phyloP scores from a whole-genome alignment of 1,140 invertebrate genomes.

The Tigriopus japonicus region DNA sequence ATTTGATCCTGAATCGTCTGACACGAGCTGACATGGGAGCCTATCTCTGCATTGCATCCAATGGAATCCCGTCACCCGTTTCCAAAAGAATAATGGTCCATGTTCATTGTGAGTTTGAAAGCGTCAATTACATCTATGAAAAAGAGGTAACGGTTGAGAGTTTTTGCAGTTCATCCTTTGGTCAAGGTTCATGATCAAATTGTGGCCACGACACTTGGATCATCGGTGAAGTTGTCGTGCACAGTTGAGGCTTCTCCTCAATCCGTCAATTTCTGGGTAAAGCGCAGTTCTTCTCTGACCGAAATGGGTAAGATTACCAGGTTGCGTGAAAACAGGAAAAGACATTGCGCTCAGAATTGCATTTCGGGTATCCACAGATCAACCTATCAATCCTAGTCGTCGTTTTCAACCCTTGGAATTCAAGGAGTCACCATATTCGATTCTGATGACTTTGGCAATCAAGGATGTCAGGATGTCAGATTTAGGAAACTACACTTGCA shows the following conservation, averaged over 20 bases:
- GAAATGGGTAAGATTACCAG: background rate
- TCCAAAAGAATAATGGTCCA: constrained; percentile 19
- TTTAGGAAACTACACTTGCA: constrained; percentile 68
- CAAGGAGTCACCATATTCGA: background rate
- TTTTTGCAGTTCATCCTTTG: constrained; percentile 54
- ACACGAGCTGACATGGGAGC: constrained; percentile 40
- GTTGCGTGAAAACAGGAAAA: background rate
- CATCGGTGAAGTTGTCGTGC: constrained; percentile 69
- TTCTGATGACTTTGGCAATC: background rate
- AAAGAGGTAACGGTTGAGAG: background rate
- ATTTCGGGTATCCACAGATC: background rate
- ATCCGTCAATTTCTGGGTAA: constrained; percentile 65
- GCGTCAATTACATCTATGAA: background rate
- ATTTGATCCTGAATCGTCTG: constrained; percentile 2
- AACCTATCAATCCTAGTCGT: background rate
- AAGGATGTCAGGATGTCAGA: constrained; percentile 26
- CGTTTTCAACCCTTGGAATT: background rate
- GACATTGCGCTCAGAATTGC: background rate
- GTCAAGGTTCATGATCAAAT: constrained; percentile 73
- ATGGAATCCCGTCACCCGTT: constrained; percentile 41
- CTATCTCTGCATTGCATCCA: constrained; percentile 52
- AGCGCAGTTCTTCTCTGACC: background rate
- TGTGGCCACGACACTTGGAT: constrained; percentile 58
- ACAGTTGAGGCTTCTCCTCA: constrained; percentile 70
- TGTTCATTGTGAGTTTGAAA: constrained; percentile 7